Percentiles rank a stretch among this genome's conserved stretches.
These are phyloP conservation scores for Oreochromis aureus DNA, from an alignment of 2,113 vertebrate species.

Conservation along the genomic window DNA sequence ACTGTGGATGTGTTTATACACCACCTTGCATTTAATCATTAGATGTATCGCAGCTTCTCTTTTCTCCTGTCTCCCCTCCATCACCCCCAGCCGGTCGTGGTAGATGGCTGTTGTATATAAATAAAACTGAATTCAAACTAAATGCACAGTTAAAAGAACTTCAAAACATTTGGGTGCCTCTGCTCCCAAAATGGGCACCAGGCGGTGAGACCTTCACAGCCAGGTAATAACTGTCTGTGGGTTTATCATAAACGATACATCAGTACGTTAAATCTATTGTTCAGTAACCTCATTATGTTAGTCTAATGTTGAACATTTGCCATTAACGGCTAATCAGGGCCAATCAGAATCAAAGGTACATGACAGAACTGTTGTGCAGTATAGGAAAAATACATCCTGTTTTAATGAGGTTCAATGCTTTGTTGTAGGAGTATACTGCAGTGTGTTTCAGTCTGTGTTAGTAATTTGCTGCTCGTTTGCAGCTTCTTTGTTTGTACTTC, in stretches of 20 bases:
- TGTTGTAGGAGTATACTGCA: not conserved
- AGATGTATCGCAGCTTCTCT: not conserved
- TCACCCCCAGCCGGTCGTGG: not conserved
- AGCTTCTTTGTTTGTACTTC: not conserved
- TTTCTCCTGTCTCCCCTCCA: not conserved
- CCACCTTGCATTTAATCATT: not conserved
- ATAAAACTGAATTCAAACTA: not conserved
- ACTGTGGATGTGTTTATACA: not conserved
- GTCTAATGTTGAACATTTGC: not conserved
- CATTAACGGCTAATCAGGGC: not conserved
- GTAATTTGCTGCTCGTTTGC: not conserved
- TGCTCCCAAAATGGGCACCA: not conserved
- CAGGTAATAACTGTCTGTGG: not conserved
- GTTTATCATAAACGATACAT: not conserved
- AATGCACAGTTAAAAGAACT: not conserved
- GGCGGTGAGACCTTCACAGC: not conserved
- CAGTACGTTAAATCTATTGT: not conserved
- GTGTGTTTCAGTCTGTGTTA: not conserved
- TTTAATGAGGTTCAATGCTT: not conserved
- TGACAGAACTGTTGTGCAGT: rapidly evolving
- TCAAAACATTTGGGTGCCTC: not conserved
- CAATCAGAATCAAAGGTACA: not conserved
- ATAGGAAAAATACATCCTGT: not conserved
- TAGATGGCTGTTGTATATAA: not conserved
- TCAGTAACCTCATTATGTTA: not conserved